A percentile compares a stretch with the other conserved stretches of the same genome.
Evolutionary conservation across 2,888 invertebrate species (phyloP).

Genomic region (Alcis repandata): DNA sequence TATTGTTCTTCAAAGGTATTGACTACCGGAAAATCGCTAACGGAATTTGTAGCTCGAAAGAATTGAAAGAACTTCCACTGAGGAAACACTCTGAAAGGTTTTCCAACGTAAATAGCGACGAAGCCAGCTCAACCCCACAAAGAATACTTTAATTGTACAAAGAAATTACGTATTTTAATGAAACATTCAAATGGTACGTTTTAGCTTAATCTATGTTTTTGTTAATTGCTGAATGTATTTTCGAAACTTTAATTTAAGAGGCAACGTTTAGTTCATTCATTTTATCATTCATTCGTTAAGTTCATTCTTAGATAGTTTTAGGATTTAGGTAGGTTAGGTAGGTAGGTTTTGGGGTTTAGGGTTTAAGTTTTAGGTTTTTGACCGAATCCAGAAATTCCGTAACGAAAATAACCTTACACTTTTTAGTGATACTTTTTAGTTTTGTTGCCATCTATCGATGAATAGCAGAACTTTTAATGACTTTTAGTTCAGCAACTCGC

Average conservation of each 20-base stretch:
- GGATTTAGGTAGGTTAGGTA: too few relatives aligned
- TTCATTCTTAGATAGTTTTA: too few relatives aligned
- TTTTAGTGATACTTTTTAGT: too few relatives aligned
- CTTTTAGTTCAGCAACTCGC: too few relatives aligned
- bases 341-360: too few relatives aligned
- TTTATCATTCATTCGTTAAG: too few relatives aligned
- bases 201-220: constrained; percentile 24
- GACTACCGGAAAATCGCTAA: constrained; percentile 31
- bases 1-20: constrained; percentile 29
- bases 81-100: constrained; percentile 29
- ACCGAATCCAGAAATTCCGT: too few relatives aligned
- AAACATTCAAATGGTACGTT: constrained; percentile 22
- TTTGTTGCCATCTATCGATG: too few relatives aligned
- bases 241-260: constrained; percentile 3
- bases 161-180: constrained; percentile 42
- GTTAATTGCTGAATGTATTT: constrained; percentile 23
- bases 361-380: too few relatives aligned
- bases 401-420: too few relatives aligned
- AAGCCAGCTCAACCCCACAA: constrained; percentile 29
- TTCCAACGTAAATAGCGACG: constrained; percentile 27
- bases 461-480: too few relatives aligned
- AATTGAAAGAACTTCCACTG: constrained; percentile 15
- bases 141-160: constrained; percentile 44
- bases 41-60: constrained; percentile 35
- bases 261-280: background rate